Evolutionary conservation across 2,797 vertebrate species (phyloP).

Genomic region (Moxostoma hubbsi): DNA sequence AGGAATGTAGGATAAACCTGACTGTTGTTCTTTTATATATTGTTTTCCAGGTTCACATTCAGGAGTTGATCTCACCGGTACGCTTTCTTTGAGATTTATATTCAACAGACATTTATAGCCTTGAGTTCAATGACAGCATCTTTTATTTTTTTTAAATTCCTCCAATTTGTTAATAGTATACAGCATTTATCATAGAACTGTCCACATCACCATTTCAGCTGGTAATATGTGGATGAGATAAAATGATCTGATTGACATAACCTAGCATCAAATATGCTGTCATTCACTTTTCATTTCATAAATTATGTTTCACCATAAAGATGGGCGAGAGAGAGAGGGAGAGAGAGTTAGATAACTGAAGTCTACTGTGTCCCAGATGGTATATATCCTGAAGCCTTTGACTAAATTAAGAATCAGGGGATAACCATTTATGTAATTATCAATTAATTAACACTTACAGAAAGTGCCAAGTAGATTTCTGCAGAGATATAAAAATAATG

Average conservation of each 20-base stretch:
- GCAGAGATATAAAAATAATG: slow-evolving; percentile 15
- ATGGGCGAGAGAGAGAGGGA: background rate
- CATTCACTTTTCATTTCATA: slow-evolving; percentile 4
- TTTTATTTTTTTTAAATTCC: slow-evolving; percentile 7
- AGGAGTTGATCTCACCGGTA: too few relatives aligned
- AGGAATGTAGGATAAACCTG: too few relatives aligned
- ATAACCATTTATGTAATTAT: slow-evolving; percentile 69
- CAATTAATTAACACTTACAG: slow-evolving; percentile 45
- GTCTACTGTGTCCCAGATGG: slow-evolving; percentile 70
- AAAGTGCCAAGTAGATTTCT: slow-evolving; percentile 35
- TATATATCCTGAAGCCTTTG: slow-evolving; percentile 64
- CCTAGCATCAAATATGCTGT: background rate
- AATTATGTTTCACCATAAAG: background rate
- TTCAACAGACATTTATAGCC: slow-evolving; percentile 7
- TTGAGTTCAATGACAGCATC: background rate
- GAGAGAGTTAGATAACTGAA: slow-evolving; percentile 52
- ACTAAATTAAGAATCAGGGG: slow-evolving; percentile 65
- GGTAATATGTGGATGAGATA: background rate
- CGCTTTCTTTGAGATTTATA: background rate
- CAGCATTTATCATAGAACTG: background rate
- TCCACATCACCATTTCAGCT: too few relatives aligned
- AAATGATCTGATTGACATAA: background rate
- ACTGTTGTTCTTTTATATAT: too few relatives aligned
- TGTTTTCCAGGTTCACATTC: background rate
- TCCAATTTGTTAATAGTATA: background rate